A percentile compares a stretch with the other conserved stretches of the same genome.
Conservation (phyloP, 2,113 vertebrate species). For the Centropristis striata region DNA sequence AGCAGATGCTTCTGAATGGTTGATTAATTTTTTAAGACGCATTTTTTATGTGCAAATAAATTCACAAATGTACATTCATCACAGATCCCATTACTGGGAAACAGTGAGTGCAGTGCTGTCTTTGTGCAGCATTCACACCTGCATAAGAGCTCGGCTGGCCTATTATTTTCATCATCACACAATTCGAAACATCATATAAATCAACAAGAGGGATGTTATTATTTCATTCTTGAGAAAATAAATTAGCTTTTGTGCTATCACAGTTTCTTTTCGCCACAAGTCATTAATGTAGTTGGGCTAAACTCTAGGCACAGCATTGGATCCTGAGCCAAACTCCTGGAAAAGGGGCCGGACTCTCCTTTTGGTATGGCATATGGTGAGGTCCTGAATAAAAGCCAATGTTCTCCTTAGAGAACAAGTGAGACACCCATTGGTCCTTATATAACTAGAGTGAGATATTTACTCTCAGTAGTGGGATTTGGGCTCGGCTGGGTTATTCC, state of each 20-base stretch:
- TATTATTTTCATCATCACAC: background rate
- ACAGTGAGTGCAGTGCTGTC: background rate
- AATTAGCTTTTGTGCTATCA: background rate
- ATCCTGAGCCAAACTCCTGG: background rate
- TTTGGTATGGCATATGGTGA: too few species aligned
- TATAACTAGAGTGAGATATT: background rate
- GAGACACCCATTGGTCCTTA: background rate
- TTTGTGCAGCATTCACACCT: slow-evolving; percentile 2
- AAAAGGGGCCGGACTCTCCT: background rate
- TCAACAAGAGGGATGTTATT: background rate
- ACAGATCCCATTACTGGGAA: background rate
- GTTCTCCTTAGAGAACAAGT: too few species aligned
- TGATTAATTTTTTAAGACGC: background rate
- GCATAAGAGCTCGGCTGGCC: background rate
- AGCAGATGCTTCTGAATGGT: slow-evolving; percentile 26
- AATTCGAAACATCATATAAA: background rate
- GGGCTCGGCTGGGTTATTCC: background rate
- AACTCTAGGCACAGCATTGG: too few species aligned
- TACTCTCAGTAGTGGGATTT: background rate
- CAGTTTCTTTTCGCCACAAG: background rate
- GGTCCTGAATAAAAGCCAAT: too few species aligned
- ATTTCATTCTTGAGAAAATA: slow-evolving; percentile 1
- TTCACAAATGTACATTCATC: background rate
- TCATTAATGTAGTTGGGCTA: background rate
- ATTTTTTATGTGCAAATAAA: slow-evolving; percentile 23